Percentiles rank a stretch among this genome's conserved stretches.
phyloP scores from a whole-genome alignment of 1,140 invertebrate genomes.

The Drosophila tropicalis region DNA sequence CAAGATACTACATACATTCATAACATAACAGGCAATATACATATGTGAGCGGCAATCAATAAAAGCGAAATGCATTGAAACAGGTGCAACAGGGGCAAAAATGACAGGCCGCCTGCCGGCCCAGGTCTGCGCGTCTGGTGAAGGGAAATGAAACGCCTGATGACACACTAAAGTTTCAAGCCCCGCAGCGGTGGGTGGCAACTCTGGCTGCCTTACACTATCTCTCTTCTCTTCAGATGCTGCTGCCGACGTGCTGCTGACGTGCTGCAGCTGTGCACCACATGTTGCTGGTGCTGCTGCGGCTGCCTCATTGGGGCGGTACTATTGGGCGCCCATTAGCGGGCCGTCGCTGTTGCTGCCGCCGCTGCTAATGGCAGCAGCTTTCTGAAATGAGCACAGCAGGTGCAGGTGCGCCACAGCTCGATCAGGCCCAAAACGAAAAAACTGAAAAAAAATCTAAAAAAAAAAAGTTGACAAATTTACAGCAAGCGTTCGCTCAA shows the following conservation, averaged over 20 bases:
- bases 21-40: no score
- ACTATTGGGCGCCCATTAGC: slow-evolving; percentile 70
- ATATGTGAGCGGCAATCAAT: slow-evolving; percentile 63
- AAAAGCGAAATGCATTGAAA: slow-evolving; percentile 71
- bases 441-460: slow-evolving; percentile 23
- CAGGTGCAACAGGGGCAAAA: slow-evolving; percentile 66
- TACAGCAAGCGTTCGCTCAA: slow-evolving; percentile 60
- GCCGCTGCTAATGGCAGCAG: slow-evolving; percentile 45
- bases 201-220: slow-evolving; percentile 34
- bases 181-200: slow-evolving; percentile 73
- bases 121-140: slow-evolving; percentile 9
- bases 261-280: slow-evolving; percentile 79
- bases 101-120: slow-evolving; percentile 53
- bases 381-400: slow-evolving; percentile 76
- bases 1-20: slow-evolving; percentile 16
- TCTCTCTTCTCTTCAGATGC: background rate
- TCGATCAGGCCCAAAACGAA: slow-evolving; percentile 35
- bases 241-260: slow-evolving; percentile 51
- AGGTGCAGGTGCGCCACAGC: slow-evolving; percentile 67
- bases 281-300: slow-evolving; percentile 60
- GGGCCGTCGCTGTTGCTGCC: slow-evolving; percentile 9
- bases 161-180: slow-evolving; percentile 64
- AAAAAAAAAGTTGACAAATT: slow-evolving; percentile 76
- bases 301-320: slow-evolving; percentile 49
- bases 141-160: slow-evolving; percentile 63